A percentile compares a stretch with the other conserved stretches of the same genome.
Conservation (phyloP, 1,140 invertebrate species). For the Chymomyza costata region DNA sequence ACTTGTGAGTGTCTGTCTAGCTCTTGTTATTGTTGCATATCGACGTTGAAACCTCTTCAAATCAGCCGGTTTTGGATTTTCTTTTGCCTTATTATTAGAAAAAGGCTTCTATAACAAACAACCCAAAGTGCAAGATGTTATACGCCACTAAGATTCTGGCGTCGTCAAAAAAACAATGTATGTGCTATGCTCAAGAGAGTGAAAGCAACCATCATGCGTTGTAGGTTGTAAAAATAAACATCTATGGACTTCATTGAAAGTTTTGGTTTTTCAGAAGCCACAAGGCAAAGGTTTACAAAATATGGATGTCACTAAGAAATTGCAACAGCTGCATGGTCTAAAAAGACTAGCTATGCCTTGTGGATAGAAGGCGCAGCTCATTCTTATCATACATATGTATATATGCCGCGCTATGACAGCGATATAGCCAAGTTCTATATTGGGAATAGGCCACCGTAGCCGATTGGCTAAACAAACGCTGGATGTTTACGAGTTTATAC, state of each 20-base stretch:
- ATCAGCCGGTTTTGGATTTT: background rate
- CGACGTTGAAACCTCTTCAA: background rate
- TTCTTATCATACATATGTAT: too few relatives aligned
- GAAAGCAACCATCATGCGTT: conserved; percentile 85
- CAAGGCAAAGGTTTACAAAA: conserved; percentile 92
- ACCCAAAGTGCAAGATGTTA: conserved; percentile 45
- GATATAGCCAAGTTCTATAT: conserved; percentile 90
- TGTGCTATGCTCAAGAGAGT: conserved; percentile 87
- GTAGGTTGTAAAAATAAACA: too few relatives aligned
- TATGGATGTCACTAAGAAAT: conserved; percentile 87
- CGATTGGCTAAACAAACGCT: conserved; percentile 90
- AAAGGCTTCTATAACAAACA: background rate
- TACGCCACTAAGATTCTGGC: conserved; percentile 37
- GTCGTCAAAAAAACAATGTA: conserved; percentile 79
- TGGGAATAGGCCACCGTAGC: conserved; percentile 82
- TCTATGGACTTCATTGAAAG: background rate
- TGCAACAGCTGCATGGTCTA: conserved; percentile 83
- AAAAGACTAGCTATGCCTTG: conserved; percentile 89
- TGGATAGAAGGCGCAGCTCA: conserved; percentile 87
- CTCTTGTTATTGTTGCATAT: too few relatives aligned
- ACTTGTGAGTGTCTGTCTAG: conserved; percentile 12
- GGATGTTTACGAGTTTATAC: conserved; percentile 91
- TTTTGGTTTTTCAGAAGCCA: conserved; percentile 83
- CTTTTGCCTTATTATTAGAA: background rate
- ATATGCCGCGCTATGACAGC: conserved; percentile 93